phyloP scores from a whole-genome alignment of 1,140 invertebrate genomes.

The Piezodorus guildinii region DNA sequence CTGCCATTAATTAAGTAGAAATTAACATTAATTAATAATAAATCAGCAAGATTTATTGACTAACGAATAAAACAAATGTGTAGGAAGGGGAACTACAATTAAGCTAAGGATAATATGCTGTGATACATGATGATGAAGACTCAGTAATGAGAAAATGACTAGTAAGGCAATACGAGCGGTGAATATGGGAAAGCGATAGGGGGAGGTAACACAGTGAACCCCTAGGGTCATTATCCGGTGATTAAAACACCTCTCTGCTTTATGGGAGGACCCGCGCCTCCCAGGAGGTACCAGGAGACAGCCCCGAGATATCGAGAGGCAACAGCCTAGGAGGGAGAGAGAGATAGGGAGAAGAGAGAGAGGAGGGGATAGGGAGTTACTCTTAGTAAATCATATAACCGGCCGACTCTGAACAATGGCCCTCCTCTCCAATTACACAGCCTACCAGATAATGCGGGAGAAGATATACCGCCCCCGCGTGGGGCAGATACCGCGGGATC shows the following conservation, averaged over 20 bases:
- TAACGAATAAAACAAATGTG: too few species aligned
- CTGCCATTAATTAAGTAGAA: too few species aligned
- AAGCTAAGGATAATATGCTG: too few species aligned
- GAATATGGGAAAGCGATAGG: too few species aligned
- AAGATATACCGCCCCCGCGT: too few species aligned
- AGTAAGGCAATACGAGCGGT: too few species aligned
- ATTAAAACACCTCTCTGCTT: not conserved
- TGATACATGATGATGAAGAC: too few species aligned
- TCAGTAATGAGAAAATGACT: too few species aligned
- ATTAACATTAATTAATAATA: too few species aligned
- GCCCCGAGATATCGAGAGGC: not conserved
- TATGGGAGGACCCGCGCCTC: not conserved
- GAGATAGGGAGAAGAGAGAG: not conserved
- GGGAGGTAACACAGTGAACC: not conserved
- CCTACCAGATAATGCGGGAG: not conserved
- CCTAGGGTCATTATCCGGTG: not conserved
- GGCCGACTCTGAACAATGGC: slow-evolving; percentile 2
- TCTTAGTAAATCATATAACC: not conserved
- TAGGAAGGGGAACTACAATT: too few species aligned
- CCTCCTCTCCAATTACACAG: slow-evolving; percentile 6
- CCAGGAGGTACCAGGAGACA: not conserved
- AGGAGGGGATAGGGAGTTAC: not conserved
- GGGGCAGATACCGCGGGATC: too few species aligned
- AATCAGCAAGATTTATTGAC: too few species aligned
- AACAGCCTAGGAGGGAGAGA: not conserved